phyloP scores from a whole-genome alignment of 2,888 invertebrate species.

The Trissolcus japonicus region DNA sequence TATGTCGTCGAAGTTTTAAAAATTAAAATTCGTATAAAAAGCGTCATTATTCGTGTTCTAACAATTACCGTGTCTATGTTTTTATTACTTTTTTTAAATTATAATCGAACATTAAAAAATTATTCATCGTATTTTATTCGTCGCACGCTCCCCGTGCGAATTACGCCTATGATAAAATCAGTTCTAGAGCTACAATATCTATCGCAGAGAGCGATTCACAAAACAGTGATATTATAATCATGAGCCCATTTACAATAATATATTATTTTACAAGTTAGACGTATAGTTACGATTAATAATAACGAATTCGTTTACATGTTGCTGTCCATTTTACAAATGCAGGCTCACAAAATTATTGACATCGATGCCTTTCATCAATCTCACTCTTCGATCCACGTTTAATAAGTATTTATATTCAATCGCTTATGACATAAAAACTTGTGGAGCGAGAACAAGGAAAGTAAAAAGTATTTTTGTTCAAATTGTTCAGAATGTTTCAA shows the following conservation, averaged over 20 bases:
- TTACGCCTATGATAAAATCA: constrained; percentile 47
- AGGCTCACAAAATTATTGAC: constrained; percentile 40
- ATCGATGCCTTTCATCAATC: constrained; percentile 34
- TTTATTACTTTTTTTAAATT: constrained; percentile 35
- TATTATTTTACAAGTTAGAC: constrained; percentile 8
- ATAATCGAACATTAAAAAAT: constrained; percentile 73
- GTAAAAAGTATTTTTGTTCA: too few species aligned
- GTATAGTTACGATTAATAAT: constrained; percentile 3
- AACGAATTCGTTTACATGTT: constrained; percentile 1
- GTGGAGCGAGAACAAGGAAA: too few species aligned
- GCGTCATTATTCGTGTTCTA: constrained; percentile 73
- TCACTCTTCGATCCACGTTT: background rate
- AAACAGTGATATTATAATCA: constrained; percentile 45
- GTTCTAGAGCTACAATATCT: constrained; percentile 54
- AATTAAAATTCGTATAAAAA: constrained; percentile 76
- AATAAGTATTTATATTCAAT: background rate
- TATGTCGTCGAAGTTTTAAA: constrained; percentile 69
- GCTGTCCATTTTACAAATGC: constrained; percentile 36
- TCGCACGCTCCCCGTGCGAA: constrained; percentile 32
- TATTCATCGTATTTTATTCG: constrained; percentile 62
- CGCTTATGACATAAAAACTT: constrained; percentile 1
- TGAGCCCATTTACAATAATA: constrained; percentile 50
- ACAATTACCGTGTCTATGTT: constrained; percentile 64
- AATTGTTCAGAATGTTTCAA: too few species aligned
- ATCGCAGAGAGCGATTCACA: constrained; percentile 40